A percentile compares a stretch with the other conserved stretches of the same genome.
phyloP scores from a whole-genome alignment of 2,888 invertebrate genomes.

The Leptogaster cylindrica region DNA sequence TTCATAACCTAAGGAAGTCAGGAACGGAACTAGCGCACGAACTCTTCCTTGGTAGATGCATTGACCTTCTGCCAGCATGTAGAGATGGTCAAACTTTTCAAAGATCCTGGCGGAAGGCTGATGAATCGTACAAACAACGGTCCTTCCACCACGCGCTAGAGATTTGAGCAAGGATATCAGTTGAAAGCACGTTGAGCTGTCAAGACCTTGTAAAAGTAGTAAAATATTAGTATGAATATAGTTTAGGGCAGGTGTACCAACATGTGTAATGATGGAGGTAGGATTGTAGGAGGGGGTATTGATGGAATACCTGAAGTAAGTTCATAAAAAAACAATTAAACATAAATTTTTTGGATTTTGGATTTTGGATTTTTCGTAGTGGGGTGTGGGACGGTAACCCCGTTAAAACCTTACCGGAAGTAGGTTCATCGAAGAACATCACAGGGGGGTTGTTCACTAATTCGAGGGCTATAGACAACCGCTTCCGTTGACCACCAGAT shows the following conservation, averaged over 20 bases:
- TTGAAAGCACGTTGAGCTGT: conserved; percentile 93
- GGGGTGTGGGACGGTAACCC: too few relatives aligned
- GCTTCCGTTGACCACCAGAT: conserved; percentile 90
- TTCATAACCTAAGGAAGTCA: conserved; percentile 81
- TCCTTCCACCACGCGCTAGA: conserved; percentile 84
- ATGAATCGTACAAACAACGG: conserved; percentile 95
- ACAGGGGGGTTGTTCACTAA: conserved; percentile 95
- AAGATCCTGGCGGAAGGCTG: conserved; percentile 95
- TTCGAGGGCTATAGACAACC: conserved; percentile 89
- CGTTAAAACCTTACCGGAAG: too few relatives aligned
- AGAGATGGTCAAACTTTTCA: conserved; percentile 94
- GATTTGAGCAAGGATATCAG: conserved; percentile 88
- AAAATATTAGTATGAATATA: too few relatives aligned
- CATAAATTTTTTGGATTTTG: too few relatives aligned
- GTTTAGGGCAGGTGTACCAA: too few relatives aligned
- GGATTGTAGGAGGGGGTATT: too few relatives aligned
- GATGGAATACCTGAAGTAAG: too few relatives aligned
- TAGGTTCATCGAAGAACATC: conserved; percentile 97
- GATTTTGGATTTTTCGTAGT: too few relatives aligned
- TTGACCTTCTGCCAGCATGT: conserved; percentile 89
- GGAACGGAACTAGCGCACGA: conserved; percentile 83
- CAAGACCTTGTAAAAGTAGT: too few relatives aligned
- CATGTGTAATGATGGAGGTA: too few relatives aligned
- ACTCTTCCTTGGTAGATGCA: conserved; percentile 91
- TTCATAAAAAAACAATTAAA: too few relatives aligned